Conservation (phyloP, 2,888 invertebrate species). For the Tipula unca region DNA sequence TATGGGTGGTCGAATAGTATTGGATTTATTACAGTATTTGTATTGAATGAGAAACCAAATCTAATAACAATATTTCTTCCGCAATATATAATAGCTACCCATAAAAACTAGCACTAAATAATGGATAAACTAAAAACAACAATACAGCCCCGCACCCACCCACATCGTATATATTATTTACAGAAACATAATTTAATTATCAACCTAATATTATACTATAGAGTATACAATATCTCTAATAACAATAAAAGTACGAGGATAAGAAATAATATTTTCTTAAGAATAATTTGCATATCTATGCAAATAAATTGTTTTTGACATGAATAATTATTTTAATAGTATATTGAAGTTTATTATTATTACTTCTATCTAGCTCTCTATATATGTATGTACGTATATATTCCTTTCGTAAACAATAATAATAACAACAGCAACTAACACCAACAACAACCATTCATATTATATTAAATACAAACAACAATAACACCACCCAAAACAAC, state of each 20-base stretch:
- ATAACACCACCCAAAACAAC: neutral
- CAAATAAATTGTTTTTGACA: slow-evolving; percentile 14
- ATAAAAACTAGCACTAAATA: neutral
- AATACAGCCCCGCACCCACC: neutral
- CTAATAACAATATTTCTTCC: neutral
- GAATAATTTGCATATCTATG: slow-evolving; percentile 8
- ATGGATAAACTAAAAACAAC: neutral
- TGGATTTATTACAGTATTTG: too few species aligned
- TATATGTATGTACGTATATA: neutral
- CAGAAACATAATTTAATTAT: neutral
- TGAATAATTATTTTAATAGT: neutral
- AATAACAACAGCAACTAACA: neutral
- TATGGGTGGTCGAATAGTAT: too few species aligned
- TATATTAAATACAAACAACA: neutral
- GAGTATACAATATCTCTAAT: neutral
- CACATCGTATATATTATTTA: neutral
- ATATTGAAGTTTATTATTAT: slow-evolving; percentile 14
- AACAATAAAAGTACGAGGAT: neutral
- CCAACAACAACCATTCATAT: neutral
- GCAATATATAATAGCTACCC: neutral
- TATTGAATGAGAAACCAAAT: too few species aligned
- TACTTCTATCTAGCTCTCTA: neutral
- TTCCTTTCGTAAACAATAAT: neutral
- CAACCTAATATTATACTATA: neutral
- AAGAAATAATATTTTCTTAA: slow-evolving; percentile 8